phyloP scores from a whole-genome alignment of 2,888 invertebrate genomes.

The Prosapia bicincta region DNA sequence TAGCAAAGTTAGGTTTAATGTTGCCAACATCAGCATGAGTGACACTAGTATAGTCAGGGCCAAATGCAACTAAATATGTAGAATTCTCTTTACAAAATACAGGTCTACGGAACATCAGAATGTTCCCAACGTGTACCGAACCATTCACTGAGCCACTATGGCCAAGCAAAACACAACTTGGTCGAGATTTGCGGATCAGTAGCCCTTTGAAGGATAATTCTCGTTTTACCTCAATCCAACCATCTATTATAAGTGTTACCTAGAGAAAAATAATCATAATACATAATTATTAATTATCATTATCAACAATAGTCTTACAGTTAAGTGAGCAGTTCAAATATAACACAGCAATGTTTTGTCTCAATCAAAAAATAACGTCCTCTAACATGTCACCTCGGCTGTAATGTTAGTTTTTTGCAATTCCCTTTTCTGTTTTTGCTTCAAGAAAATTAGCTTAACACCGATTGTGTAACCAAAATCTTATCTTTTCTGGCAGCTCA shows the following conservation, averaged over 20 bases:
- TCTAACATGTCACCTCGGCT: no score
- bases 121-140: slow-evolving; percentile 53
- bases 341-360: no score
- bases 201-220: slow-evolving; percentile 58
- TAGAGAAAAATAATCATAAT: slow-evolving; percentile 20
- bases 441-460: no score
- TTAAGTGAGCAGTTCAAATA: no score
- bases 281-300: no score
- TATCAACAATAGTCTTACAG: no score
- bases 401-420: no score
- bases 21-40: slow-evolving; percentile 51
- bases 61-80: slow-evolving; percentile 52
- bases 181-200: slow-evolving; percentile 55
- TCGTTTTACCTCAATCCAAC: slow-evolving; percentile 54
- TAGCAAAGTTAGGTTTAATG: slow-evolving; percentile 50
- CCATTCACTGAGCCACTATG: slow-evolving; percentile 41
- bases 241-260: slow-evolving; percentile 57
- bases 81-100: slow-evolving; percentile 53
- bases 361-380: no score
- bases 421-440: no score
- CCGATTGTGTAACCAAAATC: no score
- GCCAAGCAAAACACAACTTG: slow-evolving; percentile 55
- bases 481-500: no score
- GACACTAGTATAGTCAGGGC: slow-evolving; percentile 50
- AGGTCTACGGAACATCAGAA: slow-evolving; percentile 56